Evolutionary conservation across 2,797 vertebrate genomes (phyloP).

Genomic region (Pangasius krempfi): DNA sequence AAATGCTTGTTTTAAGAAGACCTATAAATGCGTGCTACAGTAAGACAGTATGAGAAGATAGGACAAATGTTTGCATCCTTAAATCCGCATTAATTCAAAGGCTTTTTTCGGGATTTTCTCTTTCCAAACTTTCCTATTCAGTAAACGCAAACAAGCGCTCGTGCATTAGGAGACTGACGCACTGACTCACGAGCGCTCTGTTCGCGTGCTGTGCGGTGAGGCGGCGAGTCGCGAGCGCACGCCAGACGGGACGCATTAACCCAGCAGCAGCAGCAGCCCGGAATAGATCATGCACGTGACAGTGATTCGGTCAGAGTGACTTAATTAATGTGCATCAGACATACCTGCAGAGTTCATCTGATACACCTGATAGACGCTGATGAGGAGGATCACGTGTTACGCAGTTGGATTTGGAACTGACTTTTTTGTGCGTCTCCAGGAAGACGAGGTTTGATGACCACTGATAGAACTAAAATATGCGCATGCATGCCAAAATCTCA

Average conservation of each 20-base stretch:
- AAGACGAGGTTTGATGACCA: not conserved
- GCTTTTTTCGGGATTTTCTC: not conserved
- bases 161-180: not conserved
- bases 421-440: not conserved
- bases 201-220: not conserved
- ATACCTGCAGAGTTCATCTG: conserved; percentile 19
- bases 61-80: not conserved
- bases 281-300: conserved; percentile 25
- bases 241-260: conserved; percentile 20
- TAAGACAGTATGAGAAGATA: not conserved
- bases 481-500: not conserved
- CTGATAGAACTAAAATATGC: not conserved
- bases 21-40: not conserved
- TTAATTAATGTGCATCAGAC: conserved; percentile 4
- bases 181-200: not conserved
- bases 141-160: not conserved
- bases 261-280: not conserved
- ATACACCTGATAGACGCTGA: not conserved
- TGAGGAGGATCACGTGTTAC: not conserved
- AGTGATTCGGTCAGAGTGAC: not conserved
- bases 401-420: not conserved
- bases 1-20: not conserved
- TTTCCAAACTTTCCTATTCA: not conserved
- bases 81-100: not conserved
- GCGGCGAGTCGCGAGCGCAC: not conserved